Evolutionary conservation across 2,888 invertebrate species (phyloP), one percentile per base, ranked within the genome.

Genomic region (Leptopterna dolabrata): DNA sequence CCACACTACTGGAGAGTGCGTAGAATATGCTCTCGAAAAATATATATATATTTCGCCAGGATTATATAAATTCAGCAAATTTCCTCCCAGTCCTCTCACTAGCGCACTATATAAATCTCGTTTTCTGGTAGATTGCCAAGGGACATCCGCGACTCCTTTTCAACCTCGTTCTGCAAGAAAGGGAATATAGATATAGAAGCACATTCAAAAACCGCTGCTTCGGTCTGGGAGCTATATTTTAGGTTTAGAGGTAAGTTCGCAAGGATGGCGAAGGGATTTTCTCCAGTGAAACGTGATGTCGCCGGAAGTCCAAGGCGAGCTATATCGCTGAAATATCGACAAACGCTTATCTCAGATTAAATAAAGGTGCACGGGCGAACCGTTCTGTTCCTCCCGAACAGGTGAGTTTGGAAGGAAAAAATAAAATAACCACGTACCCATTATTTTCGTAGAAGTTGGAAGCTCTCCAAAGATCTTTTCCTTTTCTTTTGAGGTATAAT

Each of bases 341-440:
- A 45, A 78, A 78, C 41, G 78, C 78, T 78, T 78, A 78, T 78
- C 78, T 78, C 43, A 78, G 78, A 78, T 78, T 78, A 78, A 78
- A 78, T 78, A 78, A 78, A 78, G 78, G 78, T 78, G 78, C 78
- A 36, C 2, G 36, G 36, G 73, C 11, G 4, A 41, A 73, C 73
- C 73, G 36, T 30, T 78, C 41, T 78, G 45, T 78, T 63, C 63
- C 63, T 63, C n/a, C 76, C 19, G 76, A 78, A 45, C 78, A 78
- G 78, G 78, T 78, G 78, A 45, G 19, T 19, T 36, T 43, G 19
- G 29, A 71, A 27, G 76, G 41, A 76, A 76, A 55, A 63, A 63
- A 36, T 36, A 36, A 36, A 36, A 36, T 36, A 63, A 63, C 63
- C 24, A 24, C 63, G 13, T 4, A 63, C 63, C 24, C 24, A 63